A percentile compares a stretch with the other conserved stretches of the same genome.
These are phyloP conservation scores for Diceros bicornis DNA, from an alignment of 2,797 vertebrate genomes.

Conservation along the genomic window DNA sequence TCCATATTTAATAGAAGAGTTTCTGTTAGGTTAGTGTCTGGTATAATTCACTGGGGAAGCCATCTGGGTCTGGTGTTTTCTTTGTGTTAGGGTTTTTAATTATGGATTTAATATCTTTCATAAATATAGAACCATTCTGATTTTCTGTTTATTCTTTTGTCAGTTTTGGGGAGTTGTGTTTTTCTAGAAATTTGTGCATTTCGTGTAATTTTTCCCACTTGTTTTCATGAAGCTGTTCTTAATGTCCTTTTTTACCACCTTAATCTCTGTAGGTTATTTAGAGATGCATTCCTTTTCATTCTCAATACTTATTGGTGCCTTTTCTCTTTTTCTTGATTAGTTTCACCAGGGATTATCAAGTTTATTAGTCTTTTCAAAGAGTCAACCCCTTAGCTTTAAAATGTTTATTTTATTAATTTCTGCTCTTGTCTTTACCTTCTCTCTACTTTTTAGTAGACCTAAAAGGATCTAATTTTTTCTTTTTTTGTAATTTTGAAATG, in stretches of 20 bases:
- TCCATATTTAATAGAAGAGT: neutral
- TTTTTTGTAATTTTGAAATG: neutral
- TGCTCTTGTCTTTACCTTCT: neutral
- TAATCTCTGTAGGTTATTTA: neutral
- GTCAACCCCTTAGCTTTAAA: neutral
- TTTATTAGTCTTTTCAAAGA: slow-evolving; percentile 16
- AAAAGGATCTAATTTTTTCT: neutral
- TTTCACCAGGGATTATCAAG: neutral
- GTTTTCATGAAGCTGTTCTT: slow-evolving; percentile 15
- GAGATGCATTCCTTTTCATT: neutral
- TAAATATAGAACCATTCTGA: neutral
- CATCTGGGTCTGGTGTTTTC: neutral
- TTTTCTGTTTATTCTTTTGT: slow-evolving; percentile 17
- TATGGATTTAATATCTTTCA: neutral
- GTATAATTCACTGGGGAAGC: neutral
- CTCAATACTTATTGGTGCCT: neutral
- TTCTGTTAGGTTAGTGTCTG: neutral
- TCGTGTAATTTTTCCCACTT: neutral
- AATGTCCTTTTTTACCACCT: neutral
- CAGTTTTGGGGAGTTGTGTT: neutral
- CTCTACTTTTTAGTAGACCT: neutral
- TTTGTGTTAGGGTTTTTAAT: slow-evolving; percentile 2
- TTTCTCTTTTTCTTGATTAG: slow-evolving; percentile 11
- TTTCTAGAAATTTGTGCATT: neutral
- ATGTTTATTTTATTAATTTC: neutral